Evolutionary conservation across 2,113 vertebrate species (phyloP).

Genomic region (Axis porcinus): DNA sequence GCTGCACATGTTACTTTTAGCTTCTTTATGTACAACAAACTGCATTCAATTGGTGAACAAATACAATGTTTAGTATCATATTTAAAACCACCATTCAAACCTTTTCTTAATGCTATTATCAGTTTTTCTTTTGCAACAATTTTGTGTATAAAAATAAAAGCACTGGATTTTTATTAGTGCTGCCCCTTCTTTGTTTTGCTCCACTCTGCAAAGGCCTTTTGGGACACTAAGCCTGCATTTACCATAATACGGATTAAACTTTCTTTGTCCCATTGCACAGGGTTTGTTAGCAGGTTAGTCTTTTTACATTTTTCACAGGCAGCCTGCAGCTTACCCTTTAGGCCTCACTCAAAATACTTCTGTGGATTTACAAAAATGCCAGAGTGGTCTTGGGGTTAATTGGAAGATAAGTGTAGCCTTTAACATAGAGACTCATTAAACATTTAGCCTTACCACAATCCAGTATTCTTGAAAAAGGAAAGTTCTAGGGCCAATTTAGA

Average conservation of each 20-base stretch:
- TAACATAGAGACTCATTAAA: conserved; percentile 93
- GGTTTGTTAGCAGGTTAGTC: conserved; percentile 97
- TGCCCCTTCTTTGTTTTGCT: conserved; percentile 87
- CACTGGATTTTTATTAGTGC: conserved; percentile 85
- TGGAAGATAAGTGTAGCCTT: conserved; percentile 94
- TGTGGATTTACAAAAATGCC: conserved; percentile 97
- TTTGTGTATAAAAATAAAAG: conserved; percentile 90
- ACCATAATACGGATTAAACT: conserved; percentile 98
- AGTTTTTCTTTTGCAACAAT: conserved; percentile 88
- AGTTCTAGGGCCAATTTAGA: conserved; percentile 78
- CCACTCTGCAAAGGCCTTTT: conserved; percentile 90
- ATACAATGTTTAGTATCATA: conserved; percentile 89
- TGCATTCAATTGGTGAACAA: conserved; percentile 87
- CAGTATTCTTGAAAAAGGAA: conserved; percentile 81
- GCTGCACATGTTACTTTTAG: conserved; percentile 80
- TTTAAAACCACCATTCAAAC: conserved; percentile 88
- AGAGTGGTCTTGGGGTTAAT: conserved; percentile 95
- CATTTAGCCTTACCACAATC: conserved; percentile 88
- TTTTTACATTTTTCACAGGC: conserved; percentile 92
- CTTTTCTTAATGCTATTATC: conserved; percentile 88
- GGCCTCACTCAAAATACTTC: conserved; percentile 90
- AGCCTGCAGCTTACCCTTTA: conserved; percentile 93
- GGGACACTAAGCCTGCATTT: conserved; percentile 95
- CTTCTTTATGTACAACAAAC: conserved; percentile 87
- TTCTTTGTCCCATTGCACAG: conserved; percentile 88